Conservation (phyloP, 2,888 invertebrate species). For the Andrena hattorfiana region DNA sequence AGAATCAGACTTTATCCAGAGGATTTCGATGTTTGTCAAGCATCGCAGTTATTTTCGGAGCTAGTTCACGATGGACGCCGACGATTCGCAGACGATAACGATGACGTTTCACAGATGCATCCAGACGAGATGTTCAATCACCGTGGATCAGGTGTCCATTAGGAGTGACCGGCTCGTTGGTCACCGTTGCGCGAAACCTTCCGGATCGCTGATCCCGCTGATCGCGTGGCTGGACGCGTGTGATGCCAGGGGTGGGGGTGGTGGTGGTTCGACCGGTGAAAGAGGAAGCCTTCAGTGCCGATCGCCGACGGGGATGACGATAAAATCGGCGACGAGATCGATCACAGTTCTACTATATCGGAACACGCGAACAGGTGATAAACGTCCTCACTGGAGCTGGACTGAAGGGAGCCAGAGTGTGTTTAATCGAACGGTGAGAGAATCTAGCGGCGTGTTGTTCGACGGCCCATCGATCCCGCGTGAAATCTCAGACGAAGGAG, state of each 20-base stretch:
- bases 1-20: neutral
- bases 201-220: slow-evolving; percentile 74
- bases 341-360: slow-evolving; percentile 27
- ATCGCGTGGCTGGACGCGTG: slow-evolving; percentile 75
- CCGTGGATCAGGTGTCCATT: slow-evolving; percentile 73
- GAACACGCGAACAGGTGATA: slow-evolving; percentile 22
- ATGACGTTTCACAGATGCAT: slow-evolving; percentile 42
- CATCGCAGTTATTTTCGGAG: neutral
- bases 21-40: too few species aligned
- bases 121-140: slow-evolving; percentile 66
- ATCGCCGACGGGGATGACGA: slow-evolving; percentile 35
- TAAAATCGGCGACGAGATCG: slow-evolving; percentile 23
- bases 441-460: neutral
- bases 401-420: neutral
- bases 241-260: slow-evolving; percentile 62
- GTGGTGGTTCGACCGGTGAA: slow-evolving; percentile 50
- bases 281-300: slow-evolving; percentile 39
- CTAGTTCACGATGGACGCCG: neutral
- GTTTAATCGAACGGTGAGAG: neutral
- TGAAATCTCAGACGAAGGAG: neutral
- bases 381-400: neutral
- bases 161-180: slow-evolving; percentile 73
- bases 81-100: slow-evolving; percentile 21
- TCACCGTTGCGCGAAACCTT: slow-evolving; percentile 75
- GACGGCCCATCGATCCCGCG: neutral